A percentile compares a stretch with the other conserved stretches of the same genome.
These are phyloP conservation scores for Formica exsecta DNA, from an alignment of 1,140 invertebrate genomes.

Conservation along the genomic window DNA sequence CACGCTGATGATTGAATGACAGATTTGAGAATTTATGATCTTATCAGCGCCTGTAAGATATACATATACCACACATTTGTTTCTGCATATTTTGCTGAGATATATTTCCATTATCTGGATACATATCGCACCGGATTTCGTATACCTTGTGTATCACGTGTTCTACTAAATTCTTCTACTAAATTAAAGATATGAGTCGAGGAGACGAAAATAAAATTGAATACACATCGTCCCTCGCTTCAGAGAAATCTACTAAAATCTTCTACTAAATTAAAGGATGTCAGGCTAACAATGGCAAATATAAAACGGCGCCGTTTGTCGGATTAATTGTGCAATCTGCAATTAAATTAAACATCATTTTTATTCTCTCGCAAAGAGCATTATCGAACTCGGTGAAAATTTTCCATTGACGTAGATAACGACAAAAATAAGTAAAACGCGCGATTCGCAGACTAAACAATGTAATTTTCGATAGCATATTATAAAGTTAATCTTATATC, in stretches of 20 bases:
- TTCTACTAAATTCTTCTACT: constrained; percentile 64
- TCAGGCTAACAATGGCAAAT: constrained; percentile 24
- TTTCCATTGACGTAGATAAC: constrained; percentile 48
- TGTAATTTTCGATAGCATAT: background rate
- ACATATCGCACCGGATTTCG: background rate
- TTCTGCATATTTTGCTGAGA: constrained; percentile 10
- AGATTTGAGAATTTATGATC: constrained; percentile 41
- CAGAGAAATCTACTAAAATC: constrained; percentile 32
- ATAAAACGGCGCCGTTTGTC: constrained; percentile 47
- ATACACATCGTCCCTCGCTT: constrained; percentile 41
- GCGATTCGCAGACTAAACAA: background rate
- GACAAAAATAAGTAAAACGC: constrained; percentile 9
- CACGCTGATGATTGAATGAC: constrained; percentile 48
- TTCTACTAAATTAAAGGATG: constrained; percentile 59
- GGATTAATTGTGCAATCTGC: constrained; percentile 45
- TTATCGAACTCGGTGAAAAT: constrained; percentile 36
- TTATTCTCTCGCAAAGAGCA: constrained; percentile 3
- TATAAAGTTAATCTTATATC: background rate
- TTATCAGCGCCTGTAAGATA: constrained; percentile 35
- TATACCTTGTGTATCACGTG: constrained; percentile 11
- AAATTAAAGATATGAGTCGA: constrained; percentile 54
- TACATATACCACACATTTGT: constrained; percentile 24
- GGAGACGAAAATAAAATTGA: constrained; percentile 51
- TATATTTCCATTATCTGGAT: constrained; percentile 53
- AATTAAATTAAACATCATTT: constrained; percentile 34